Percentiles rank a stretch among this genome's conserved stretches.
phyloP scores from a whole-genome alignment of 2,888 invertebrate genomes.

The Eumerus sabulonum region DNA sequence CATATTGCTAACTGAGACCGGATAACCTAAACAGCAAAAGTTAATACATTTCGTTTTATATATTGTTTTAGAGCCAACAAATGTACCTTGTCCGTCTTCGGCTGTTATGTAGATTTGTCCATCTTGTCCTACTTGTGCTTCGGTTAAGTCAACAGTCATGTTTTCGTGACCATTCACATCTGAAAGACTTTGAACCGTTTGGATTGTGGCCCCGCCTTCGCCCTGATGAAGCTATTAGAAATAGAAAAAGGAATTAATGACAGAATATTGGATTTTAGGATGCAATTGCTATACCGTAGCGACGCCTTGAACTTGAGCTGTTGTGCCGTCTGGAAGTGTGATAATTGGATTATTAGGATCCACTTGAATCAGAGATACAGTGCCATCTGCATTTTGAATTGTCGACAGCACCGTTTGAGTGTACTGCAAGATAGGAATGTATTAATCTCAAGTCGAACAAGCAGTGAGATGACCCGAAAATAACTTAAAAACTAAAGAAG shows the following conservation, averaged over 20 bases:
- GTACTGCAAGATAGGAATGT: conserved; percentile 81
- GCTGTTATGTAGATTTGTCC: conserved; percentile 97
- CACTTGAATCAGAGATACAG: conserved; percentile 96
- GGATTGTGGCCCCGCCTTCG: conserved; percentile 82
- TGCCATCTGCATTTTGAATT: conserved; percentile 97
- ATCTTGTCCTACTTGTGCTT: conserved; percentile 93
- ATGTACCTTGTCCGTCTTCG: conserved; percentile 93
- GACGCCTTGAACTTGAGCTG: conserved; percentile 92
- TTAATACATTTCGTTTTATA: background rate
- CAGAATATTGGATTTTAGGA: background rate
- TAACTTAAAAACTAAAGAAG: conserved; percentile 28
- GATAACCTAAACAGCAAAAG: conserved; percentile 78
- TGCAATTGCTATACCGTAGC: conserved; percentile 74
- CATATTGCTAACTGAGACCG: conserved; percentile 93
- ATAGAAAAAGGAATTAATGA: background rate
- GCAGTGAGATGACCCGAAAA: conserved; percentile 15
- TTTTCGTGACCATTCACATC: conserved; percentile 87
- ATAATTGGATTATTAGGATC: conserved; percentile 96
- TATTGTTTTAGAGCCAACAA: too few relatives aligned
- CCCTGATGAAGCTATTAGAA: conserved; percentile 83
- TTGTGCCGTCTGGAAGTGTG: conserved; percentile 96
- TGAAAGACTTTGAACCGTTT: conserved; percentile 85
- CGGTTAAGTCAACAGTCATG: conserved; percentile 94
- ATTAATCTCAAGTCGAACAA: conserved; percentile 1
- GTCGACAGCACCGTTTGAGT: conserved; percentile 95